These are phyloP conservation scores for Drosophila kokeensis DNA, from an alignment of 2,888 invertebrate species.

Conservation along the genomic window DNA sequence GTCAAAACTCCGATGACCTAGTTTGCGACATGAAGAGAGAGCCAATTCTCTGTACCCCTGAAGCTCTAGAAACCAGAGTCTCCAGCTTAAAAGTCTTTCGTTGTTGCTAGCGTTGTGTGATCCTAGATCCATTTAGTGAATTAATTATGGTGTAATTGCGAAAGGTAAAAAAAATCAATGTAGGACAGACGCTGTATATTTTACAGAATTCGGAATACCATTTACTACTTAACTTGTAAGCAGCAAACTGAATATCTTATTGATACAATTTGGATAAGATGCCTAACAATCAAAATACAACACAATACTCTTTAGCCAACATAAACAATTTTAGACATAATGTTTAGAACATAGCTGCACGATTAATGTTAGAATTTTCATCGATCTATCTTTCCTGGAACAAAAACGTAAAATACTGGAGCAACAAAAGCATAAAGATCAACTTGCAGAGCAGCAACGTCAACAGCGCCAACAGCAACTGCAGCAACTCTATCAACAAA, in stretches of 20 bases:
- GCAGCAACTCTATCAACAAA: constrained; percentile 85
- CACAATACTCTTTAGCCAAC: constrained; percentile 50
- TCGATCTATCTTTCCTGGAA: constrained; percentile 93
- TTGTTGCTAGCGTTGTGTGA: constrained; percentile 56
- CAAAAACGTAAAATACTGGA: constrained; percentile 88
- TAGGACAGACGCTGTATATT: constrained; percentile 53
- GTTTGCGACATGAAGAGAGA: constrained; percentile 28
- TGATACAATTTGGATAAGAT: constrained; percentile 32
- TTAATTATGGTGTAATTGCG: constrained; percentile 46
- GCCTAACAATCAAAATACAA: constrained; percentile 46
- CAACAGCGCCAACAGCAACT: constrained; percentile 82
- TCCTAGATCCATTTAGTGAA: constrained; percentile 19
- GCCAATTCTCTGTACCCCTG: not conserved
- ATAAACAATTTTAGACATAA: constrained; percentile 44
- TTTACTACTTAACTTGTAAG: constrained; percentile 26
- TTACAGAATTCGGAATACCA: constrained; percentile 14
- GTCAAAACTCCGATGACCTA: constrained; percentile 32
- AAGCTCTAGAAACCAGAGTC: constrained; percentile 34
- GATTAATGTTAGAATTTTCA: constrained; percentile 90
- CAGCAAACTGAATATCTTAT: constrained; percentile 16
- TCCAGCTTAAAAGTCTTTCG: constrained; percentile 52
- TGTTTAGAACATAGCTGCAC: constrained; percentile 84
- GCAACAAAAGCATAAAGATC: constrained; percentile 86
- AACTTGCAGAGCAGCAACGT: constrained; percentile 83
- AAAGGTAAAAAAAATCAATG: constrained; percentile 27